Conservation (phyloP, 2,797 vertebrate genomes). For the Pampus argenteus region DNA sequence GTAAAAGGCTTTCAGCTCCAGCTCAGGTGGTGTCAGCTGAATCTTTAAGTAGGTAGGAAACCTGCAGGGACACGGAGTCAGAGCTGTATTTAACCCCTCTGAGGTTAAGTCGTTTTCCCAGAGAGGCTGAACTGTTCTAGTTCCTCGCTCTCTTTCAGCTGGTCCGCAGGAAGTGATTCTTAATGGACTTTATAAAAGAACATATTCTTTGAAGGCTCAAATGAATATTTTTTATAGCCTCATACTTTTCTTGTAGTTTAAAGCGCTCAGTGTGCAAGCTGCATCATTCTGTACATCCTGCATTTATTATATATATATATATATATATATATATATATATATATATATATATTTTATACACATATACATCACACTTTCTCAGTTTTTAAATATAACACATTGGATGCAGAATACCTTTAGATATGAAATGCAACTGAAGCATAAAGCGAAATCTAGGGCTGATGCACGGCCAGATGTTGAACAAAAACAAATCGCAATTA, state of each 20-base stretch:
- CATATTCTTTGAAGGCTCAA: constrained; percentile 8
- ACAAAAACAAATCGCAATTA: constrained; percentile 64
- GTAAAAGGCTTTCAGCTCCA: constrained; percentile 8
- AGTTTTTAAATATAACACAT: background rate
- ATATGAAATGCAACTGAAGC: constrained; percentile 24
- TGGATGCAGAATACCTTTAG: constrained; percentile 7
- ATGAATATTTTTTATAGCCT: too few relatives aligned
- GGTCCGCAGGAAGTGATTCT: constrained; percentile 20
- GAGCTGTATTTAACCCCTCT: constrained; percentile 69
- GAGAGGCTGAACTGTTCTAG: constrained; percentile 39
- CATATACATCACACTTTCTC: too few relatives aligned
- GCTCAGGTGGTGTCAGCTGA: constrained; percentile 44
- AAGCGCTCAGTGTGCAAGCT: constrained; percentile 13
- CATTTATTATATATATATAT: too few relatives aligned
- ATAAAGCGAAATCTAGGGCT: constrained; percentile 46
- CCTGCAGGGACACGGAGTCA: constrained; percentile 49
- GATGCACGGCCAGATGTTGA: constrained; percentile 67
- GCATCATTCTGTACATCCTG: background rate
- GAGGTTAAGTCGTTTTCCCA: constrained; percentile 60
- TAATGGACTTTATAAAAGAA: constrained; percentile 24
- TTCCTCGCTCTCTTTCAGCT: constrained; percentile 13
- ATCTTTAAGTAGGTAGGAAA: constrained; percentile 28
- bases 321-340: too few relatives aligned
- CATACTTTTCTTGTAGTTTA: too few relatives aligned
- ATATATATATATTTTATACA: too few relatives aligned